Evolutionary conservation across 1,140 invertebrate species (phyloP), one percentile per base, ranked within the genome.

Genomic region (Conus ventricosus): DNA sequence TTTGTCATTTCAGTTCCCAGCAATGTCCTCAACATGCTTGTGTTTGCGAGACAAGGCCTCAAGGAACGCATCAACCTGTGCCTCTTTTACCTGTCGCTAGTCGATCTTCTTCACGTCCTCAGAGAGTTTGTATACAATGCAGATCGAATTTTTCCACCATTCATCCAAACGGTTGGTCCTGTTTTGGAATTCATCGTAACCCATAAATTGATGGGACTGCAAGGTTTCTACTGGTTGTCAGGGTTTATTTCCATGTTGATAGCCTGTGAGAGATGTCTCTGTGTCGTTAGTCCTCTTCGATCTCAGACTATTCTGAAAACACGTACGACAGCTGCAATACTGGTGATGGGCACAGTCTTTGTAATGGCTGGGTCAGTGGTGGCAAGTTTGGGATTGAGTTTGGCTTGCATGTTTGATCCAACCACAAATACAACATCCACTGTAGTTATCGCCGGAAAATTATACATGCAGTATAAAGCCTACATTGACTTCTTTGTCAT

Each of bases 11-110:
- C 51, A 23, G 57, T 57, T 84, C 53, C 55, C 25, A 84, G 51
- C 54, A 84, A 84, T 54, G 20, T 60, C 27, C 83, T 84, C 17
- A 57, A 1, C 83, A 84, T 84, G 83, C 15, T 60, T 23, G 83
- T 84, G 20, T 55, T 60, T 23, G n/a, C n/a, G 51, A 84, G 57
- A 23, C 54, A 84, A 23, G 83, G 83, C 8, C 83, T 84, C 5
- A 60, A 54, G 57, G 54, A 63, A 27, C 15, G 83, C 53, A 84
- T 84, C 54, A 84, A 84, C 83, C 57, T 84, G 83, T 84, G 83
- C n/a, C n/a, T 84, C 6, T 84, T 84, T 3, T 55, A 4, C 6
- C 57, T 84, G 20, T 55, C 83, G 0, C 23, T 84, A 15, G 53
- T 84, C 55, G 83, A 84, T 60, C 57, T 63, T 84, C 15, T 84